A percentile compares a stretch with the other conserved stretches of the same genome.
phyloP scores from a whole-genome alignment of 2,797 vertebrate genomes.

The Pseudochirops cupreus region DNA sequence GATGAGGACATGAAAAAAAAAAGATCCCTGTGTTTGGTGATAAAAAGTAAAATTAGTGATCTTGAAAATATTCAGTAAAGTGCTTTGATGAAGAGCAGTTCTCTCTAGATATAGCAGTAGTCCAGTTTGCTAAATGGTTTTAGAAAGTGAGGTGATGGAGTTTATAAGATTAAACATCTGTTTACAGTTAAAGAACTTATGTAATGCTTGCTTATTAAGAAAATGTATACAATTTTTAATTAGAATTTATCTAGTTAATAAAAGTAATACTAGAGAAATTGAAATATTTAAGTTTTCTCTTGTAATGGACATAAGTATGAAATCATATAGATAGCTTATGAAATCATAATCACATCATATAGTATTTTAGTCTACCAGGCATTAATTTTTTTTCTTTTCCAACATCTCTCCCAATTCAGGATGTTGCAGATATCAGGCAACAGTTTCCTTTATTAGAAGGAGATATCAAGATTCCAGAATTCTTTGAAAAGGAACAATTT shows the following conservation, averaged over 20 bases:
- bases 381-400: neutral
- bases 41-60: neutral
- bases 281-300: neutral
- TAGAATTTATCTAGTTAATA: neutral
- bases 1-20: neutral
- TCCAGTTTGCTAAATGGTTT: neutral
- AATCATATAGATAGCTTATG: neutral
- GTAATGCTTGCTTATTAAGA: neutral
- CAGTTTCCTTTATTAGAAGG: constrained; percentile 93
- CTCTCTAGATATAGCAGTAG: neutral
- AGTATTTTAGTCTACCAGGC: constrained; percentile 18
- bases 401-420: constrained; percentile 85
- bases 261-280: neutral
- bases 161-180: neutral
- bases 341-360: neutral
- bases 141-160: neutral
- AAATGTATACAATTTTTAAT: neutral
- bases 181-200: neutral
- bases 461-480: constrained; percentile 92
- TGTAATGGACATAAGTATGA: neutral
- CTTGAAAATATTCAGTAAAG: neutral
- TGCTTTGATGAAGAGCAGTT: neutral
- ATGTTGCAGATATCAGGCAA: constrained; percentile 93
- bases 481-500: constrained; percentile 93
- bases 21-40: neutral